Conservation (phyloP, 1,140 invertebrate genomes). For the Trinorchestia longiramus region DNA sequence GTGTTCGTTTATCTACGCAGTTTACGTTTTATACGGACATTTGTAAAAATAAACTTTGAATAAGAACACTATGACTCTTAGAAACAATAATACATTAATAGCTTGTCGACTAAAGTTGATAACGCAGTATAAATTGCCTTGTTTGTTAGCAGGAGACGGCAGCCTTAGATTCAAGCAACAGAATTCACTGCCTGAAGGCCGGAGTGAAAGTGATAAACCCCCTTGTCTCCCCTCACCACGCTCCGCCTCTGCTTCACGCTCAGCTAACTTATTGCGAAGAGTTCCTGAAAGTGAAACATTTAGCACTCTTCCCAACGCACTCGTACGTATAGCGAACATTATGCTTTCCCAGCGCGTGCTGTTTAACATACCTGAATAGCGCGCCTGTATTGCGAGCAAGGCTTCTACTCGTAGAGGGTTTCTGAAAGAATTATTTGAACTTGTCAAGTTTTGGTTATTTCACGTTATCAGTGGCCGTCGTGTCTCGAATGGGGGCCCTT, state of each 20-base stretch:
- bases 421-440: too few species aligned
- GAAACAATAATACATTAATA: not conserved
- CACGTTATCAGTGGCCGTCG: too few species aligned
- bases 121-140: not conserved
- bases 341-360: not conserved
- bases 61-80: not conserved
- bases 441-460: too few species aligned
- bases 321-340: not conserved
- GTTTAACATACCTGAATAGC: not conserved
- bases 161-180: not conserved
- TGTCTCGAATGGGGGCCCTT: too few species aligned
- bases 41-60: not conserved
- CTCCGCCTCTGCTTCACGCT: not conserved
- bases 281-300: slow-evolving; percentile 8
- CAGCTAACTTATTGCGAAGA: not conserved
- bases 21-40: not conserved
- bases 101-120: not conserved
- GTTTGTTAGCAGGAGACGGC: not conserved
- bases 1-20: not conserved
- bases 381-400: not conserved
- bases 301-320: not conserved
- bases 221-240: not conserved
- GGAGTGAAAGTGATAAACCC: not conserved
- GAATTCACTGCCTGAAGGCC: not conserved
- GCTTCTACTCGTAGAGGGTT: too few species aligned